Evolutionary conservation across 2,888 invertebrate species (phyloP).

Genomic region (Acleris cristana): DNA sequence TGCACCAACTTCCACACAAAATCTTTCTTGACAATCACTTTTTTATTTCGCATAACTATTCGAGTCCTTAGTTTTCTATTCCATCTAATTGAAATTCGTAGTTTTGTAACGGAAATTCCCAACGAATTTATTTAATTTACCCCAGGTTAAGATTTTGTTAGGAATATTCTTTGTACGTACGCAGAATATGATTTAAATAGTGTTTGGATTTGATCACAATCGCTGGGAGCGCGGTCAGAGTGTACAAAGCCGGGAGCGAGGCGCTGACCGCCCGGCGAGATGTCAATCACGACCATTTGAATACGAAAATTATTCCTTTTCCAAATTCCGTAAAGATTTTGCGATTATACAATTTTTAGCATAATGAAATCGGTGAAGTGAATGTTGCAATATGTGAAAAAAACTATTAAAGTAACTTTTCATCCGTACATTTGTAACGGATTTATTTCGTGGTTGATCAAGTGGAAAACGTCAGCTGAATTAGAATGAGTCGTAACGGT

Average conservation of each 20-base stretch:
- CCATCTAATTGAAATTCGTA: slow-evolving; percentile 33
- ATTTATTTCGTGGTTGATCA: slow-evolving; percentile 59
- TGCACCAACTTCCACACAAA: not conserved
- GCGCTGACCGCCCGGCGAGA: slow-evolving; percentile 78
- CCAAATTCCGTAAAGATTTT: slow-evolving; percentile 72
- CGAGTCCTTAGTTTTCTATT: not conserved
- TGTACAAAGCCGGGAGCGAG: slow-evolving; percentile 66
- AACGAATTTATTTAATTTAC: slow-evolving; percentile 41
- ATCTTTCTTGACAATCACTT: slow-evolving; percentile 12
- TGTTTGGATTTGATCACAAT: slow-evolving; percentile 71
- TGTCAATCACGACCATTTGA: slow-evolving; percentile 81
- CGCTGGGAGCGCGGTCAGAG: slow-evolving; percentile 73
- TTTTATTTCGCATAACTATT: slow-evolving; percentile 22
- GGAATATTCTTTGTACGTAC: slow-evolving; percentile 51
- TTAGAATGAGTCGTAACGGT: slow-evolving; percentile 64
- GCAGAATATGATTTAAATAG: slow-evolving; percentile 67
- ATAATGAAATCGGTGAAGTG: slow-evolving; percentile 71
- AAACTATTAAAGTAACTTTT: slow-evolving; percentile 51
- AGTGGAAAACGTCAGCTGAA: slow-evolving; percentile 53
- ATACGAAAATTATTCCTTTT: slow-evolving; percentile 75
- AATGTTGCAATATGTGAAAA: slow-evolving; percentile 66
- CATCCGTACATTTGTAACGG: slow-evolving; percentile 48
- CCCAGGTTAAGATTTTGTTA: slow-evolving; percentile 49
- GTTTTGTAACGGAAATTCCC: slow-evolving; percentile 66
- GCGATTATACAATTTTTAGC: slow-evolving; percentile 72